A percentile compares a stretch with the other conserved stretches of the same genome.
These are phyloP conservation scores for Pelecanus crispus DNA, from an alignment of 2,113 vertebrate genomes.

Conservation along the genomic window DNA sequence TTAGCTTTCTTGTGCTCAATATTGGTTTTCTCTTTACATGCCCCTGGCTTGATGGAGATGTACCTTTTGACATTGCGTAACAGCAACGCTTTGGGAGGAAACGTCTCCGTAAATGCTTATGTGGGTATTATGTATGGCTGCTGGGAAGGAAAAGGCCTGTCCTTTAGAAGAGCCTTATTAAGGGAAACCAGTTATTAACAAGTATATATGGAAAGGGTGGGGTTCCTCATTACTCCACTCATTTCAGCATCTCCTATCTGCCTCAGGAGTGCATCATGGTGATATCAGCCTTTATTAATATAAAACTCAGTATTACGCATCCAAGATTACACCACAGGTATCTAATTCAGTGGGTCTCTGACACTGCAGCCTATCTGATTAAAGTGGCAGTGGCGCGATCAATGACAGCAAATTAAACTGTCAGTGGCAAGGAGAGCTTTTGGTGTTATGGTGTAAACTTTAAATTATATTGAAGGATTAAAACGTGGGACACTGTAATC, in stretches of 20 bases:
- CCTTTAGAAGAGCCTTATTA: constrained; percentile 31
- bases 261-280: constrained; percentile 62
- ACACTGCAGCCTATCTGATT: constrained; percentile 37
- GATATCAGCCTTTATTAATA: constrained; percentile 64
- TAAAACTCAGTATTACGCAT: constrained; percentile 38
- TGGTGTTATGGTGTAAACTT: constrained; percentile 2
- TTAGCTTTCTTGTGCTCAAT: neutral
- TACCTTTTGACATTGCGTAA: neutral
- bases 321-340: constrained; percentile 44
- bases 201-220: constrained; percentile 62
- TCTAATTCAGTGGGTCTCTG: constrained; percentile 31
- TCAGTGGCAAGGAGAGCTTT: neutral
- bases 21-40: neutral
- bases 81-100: neutral
- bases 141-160: constrained; percentile 61
- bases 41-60: neutral
- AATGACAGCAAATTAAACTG: constrained; percentile 17
- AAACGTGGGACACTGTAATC: constrained; percentile 22
- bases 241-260: constrained; percentile 61
- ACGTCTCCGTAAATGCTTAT: constrained; percentile 20
- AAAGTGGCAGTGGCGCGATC: constrained; percentile 5
- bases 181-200: constrained; percentile 62
- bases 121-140: constrained; percentile 41
- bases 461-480: constrained; percentile 19
- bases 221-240: constrained; percentile 49